Base-by-base conservation (phyloP, 2,888 invertebrate genomes). In the Zygogramma bicolorata region DNA sequence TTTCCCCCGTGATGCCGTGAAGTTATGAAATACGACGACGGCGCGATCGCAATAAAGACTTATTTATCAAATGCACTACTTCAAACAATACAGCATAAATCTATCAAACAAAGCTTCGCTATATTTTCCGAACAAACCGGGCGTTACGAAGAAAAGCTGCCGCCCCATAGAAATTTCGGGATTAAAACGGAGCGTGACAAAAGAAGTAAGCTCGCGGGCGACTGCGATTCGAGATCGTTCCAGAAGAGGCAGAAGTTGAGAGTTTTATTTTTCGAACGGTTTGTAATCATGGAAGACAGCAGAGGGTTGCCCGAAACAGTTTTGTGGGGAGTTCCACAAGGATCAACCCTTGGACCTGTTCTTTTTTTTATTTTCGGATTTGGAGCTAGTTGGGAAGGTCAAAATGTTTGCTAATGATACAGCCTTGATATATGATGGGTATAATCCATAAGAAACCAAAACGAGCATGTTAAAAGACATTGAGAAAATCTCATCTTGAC, bases 81-180 rank as follows among this genome's bases (percentile, higher is more conserved):
- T 60, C 40, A 34, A 61, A 68, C 60, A 61, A 68, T 62, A 57
- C 53, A 18, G 49, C 8, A 68, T 58, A 68, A 61, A 38, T 68
- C 46, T 68, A 49, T 34, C 53, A 68, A 53, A 68, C 68, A 62
- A 68, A 58, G 61, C 60, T 25, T 22, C 4, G n/a, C 38, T 61
- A 40, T 61, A 61, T 40, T 38, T 61, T 53, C 53, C 25, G 40
- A 61, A 61, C 61, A 61, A 38, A 61, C 34, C 38, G 15, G 29
- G 31, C 8, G 46, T 46, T 46, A 15, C 29, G 31, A 29, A n/a
- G 31, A 38, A 34, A 61, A 61, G 61, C 61, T 38, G n/a, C 61
- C 22, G 6, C n/a, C 40, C 38, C 27, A 53, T 6, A 53, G 53
- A 53, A 53, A 53, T 53, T 53, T 53, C 27, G 4, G n/a, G 53